Conservation (phyloP, 2,113 vertebrate genomes). For the Vidua macroura region DNA sequence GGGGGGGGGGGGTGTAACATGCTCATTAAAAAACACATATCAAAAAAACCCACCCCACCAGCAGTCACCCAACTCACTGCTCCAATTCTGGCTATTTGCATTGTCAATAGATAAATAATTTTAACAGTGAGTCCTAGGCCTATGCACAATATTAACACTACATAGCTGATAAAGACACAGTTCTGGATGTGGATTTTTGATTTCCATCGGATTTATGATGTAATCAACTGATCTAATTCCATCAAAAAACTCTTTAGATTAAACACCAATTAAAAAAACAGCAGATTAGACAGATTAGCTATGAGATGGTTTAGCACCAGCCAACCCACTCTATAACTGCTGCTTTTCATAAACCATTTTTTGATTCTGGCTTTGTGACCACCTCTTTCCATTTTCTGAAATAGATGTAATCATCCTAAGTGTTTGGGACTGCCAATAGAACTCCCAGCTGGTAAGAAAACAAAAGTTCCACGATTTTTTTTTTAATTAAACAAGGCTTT, state of each 20-base stretch:
- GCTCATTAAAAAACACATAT: background rate
- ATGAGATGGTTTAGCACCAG: background rate
- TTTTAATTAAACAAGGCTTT: background rate
- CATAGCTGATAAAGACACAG: background rate
- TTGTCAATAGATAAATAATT: background rate
- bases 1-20: rapidly evolving
- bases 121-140: background rate
- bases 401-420: background rate
- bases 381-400: background rate
- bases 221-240: background rate
- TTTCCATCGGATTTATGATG: background rate
- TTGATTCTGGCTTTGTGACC: background rate
- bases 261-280: background rate
- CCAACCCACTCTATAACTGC: background rate
- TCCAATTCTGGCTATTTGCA: background rate
- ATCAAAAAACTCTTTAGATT: background rate
- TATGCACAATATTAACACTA: background rate
- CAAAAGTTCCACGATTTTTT: background rate
- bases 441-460: background rate
- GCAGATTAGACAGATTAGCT: background rate
- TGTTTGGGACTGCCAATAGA: background rate
- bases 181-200: background rate
- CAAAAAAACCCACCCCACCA: background rate
- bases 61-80: background rate
- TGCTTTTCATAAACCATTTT: background rate